These are phyloP conservation scores for Astreopora myriophthalma DNA, from an alignment of 64 coral and sea anemone genomes.

Conservation along the genomic window DNA sequence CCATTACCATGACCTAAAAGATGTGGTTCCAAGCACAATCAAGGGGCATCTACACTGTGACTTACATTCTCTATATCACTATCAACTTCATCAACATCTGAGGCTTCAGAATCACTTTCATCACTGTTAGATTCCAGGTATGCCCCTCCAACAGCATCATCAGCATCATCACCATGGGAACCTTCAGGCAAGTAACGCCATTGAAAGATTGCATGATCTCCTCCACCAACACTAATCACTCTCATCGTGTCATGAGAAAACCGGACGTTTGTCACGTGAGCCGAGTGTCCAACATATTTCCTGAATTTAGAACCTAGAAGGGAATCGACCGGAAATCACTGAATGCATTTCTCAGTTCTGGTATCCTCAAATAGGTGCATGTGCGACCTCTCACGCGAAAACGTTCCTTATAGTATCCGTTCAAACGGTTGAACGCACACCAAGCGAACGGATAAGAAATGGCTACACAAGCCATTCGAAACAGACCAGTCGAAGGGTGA, in stretches of 20 bases:
- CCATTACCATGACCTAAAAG: neutral
- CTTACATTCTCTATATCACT: slow-evolving; percentile 98
- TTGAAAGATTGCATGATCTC: slow-evolving; percentile 97
- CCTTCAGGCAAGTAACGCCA: slow-evolving; percentile 97
- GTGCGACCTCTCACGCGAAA: no score
- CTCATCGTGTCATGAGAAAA: slow-evolving; percentile 88
- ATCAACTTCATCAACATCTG: slow-evolving; percentile 93
- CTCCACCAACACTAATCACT: slow-evolving; percentile 95
- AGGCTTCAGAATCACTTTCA: slow-evolving; percentile 94
- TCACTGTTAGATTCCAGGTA: slow-evolving; percentile 93
- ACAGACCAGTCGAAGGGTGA: no score
- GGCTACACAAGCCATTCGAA: no score
- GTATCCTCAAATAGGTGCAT: no score
- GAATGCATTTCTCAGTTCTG: neutral
- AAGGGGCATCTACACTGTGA: neutral
- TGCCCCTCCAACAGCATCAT: slow-evolving; percentile 70
- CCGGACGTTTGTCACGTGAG: slow-evolving; percentile 97
- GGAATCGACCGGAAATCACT: neutral
- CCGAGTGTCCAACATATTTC: slow-evolving; percentile 87
- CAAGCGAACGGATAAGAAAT: no score
- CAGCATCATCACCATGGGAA: slow-evolving; percentile 56
- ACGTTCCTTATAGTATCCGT: no score
- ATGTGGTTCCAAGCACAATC: no score
- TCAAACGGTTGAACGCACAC: no score
- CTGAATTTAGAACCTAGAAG: slow-evolving; percentile 70